Percentiles rank a stretch among this genome's conserved stretches.
phyloP scores from a whole-genome alignment of 2,888 invertebrate species.

The Dicycla oo region DNA sequence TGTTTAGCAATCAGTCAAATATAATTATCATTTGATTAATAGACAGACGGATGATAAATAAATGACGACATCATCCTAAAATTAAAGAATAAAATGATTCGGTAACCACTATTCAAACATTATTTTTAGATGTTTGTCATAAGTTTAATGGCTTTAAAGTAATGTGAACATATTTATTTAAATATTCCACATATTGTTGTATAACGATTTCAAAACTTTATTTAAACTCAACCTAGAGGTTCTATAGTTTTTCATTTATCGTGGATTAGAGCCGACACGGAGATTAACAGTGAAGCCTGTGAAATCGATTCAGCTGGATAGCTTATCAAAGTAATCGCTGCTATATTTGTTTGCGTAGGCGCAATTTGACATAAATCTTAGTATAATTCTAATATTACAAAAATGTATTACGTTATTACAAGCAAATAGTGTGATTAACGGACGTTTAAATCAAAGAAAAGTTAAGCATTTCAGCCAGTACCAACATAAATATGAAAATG shows the following conservation, averaged over 20 bases:
- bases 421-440: constrained; percentile 14
- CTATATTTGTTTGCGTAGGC: constrained; percentile 44
- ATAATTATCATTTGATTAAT: constrained; percentile 29
- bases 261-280: background rate
- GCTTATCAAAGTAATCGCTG: constrained; percentile 26
- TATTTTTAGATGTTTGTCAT: constrained; percentile 38
- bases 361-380: constrained; percentile 13
- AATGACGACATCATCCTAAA: constrained; percentile 39
- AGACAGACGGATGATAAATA: constrained; percentile 35
- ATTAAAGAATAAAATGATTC: constrained; percentile 31
- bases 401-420: background rate
- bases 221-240: background rate
- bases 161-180: constrained; percentile 27
- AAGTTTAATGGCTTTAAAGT: constrained; percentile 16
- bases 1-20: constrained; percentile 18
- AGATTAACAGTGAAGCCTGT: constrained; percentile 21
- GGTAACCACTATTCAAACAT: constrained; percentile 23
- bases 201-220: background rate
- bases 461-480: constrained; percentile 8
- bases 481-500: constrained; percentile 12
- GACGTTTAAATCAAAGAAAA: constrained; percentile 7
- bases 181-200: constrained; percentile 14
- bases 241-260: background rate
- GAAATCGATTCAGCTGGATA: constrained; percentile 19
- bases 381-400: background rate